Base-by-base conservation (phyloP, 2,888 invertebrate genomes). In the Panzeria rudis region DNA sequence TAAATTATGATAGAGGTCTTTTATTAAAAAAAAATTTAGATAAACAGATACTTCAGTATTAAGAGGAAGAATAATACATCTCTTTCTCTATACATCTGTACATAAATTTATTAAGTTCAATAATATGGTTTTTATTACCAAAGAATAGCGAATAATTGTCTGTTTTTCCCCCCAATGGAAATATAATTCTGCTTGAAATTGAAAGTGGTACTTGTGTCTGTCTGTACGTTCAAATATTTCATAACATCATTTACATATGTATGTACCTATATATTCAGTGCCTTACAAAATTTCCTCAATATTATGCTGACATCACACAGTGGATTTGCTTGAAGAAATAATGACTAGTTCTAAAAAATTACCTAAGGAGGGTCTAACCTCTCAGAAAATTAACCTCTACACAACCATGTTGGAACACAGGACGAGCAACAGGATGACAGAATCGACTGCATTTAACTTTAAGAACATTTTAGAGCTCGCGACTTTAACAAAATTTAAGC, bases 121-220 rank as follows among this genome's bases (percentile, higher is more conserved):
- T 32, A 41, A 64, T 25, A 35, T 25, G 62, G 15, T 47, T 66
- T 68, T 50, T 68, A 68, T 68, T 35, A 20, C 8, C 15, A 35
- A 32, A 52, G 23, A 35, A 52, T 23, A 68, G 52, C 23, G 15
- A 23, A 23, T 25, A 8, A 35, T 9, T 4, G 11, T 11, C 3
- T 3, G 29, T 20, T 50, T 23, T 35, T 15, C 11, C 38, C 13
- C 13, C 7, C n/a, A 13, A 29, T 20, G 20, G 11, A 2, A 3
- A 29, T n/a, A 56, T 0, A 47, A 17, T 59, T 69, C 41, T 54
- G n/a, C 41, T 68, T 11, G 25, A 78, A 68, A 56, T 66, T 76
- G 32, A 76, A 66, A 76, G 56, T 66, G 66, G 41, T 47, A 68
- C 76, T 76, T 69, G 38, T 20, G 29, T 29, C 56, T 78, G 9